Conservation (phyloP, 1,140 invertebrate genomes). For the Globodera rostochiensis region DNA sequence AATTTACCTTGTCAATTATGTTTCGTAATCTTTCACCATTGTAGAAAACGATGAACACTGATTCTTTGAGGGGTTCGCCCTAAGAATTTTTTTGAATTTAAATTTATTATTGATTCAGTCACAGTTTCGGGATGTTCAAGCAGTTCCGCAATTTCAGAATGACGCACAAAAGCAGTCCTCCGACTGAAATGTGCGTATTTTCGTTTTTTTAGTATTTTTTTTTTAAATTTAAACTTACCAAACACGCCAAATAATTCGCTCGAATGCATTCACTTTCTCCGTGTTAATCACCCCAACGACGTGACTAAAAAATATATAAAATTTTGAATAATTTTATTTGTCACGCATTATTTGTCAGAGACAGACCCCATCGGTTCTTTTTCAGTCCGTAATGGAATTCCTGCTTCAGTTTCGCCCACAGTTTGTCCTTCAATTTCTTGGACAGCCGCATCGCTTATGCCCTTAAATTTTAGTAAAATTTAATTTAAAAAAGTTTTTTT, state of each 20-base stretch:
- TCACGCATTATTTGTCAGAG: background rate
- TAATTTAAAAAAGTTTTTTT: background rate
- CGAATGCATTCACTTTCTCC: constrained; percentile 62
- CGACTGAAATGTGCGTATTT: constrained; percentile 42
- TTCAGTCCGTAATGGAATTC: constrained; percentile 39
- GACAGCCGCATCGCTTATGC: constrained; percentile 60
- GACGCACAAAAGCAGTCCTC: constrained; percentile 62
- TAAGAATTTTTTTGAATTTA: constrained; percentile 36
- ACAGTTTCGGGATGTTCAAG: constrained; percentile 59
- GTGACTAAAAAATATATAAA: constrained; percentile 49
- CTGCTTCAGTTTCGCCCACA: constrained; percentile 48
- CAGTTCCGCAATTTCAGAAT: constrained; percentile 66
- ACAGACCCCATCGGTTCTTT: constrained; percentile 55
- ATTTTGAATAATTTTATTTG: background rate
- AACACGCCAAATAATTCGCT: constrained; percentile 60
- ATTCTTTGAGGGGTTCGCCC: constrained; percentile 67
- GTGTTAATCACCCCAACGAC: constrained; percentile 58
- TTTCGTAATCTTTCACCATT: constrained; percentile 67
- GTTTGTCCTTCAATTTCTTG: constrained; percentile 53
- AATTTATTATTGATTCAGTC: constrained; percentile 21
- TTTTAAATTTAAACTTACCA: constrained; percentile 2
- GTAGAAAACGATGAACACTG: constrained; percentile 68
- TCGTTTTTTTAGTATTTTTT: background rate
- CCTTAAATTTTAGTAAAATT: constrained; percentile 39
- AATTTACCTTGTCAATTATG: constrained; percentile 66